Percentiles rank a stretch among this genome's conserved stretches.
Conservation (phyloP, 2,888 invertebrate genomes). For the Agriopis aurantiaria region DNA sequence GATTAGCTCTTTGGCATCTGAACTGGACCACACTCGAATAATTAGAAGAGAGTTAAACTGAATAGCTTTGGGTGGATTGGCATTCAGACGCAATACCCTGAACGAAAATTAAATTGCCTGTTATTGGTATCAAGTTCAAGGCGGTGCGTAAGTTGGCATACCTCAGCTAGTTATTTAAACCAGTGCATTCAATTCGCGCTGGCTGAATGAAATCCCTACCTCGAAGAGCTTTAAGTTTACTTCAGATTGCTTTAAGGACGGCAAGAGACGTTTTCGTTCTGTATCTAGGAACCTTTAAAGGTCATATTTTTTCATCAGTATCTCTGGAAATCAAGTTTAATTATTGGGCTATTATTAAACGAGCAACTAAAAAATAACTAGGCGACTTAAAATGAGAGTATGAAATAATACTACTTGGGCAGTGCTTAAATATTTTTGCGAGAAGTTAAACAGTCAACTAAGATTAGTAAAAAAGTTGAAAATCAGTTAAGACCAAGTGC, state of each 20-base stretch:
- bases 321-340: slow-evolving; percentile 71
- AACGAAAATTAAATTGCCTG: slow-evolving; percentile 50
- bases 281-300: slow-evolving; percentile 73
- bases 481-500: too few relatives aligned
- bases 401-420: too few relatives aligned
- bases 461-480: too few relatives aligned
- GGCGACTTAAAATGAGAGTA: too few relatives aligned
- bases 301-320: slow-evolving; percentile 65
- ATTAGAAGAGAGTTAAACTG: neutral
- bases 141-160: slow-evolving; percentile 52
- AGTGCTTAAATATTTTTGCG: too few relatives aligned
- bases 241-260: slow-evolving; percentile 45
- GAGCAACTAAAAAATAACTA: too few relatives aligned
- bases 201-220: slow-evolving; percentile 43
- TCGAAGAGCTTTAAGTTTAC: slow-evolving; percentile 51
- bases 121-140: slow-evolving; percentile 63
- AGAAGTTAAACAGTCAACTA: too few relatives aligned
- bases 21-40: neutral
- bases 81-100: slow-evolving; percentile 23
- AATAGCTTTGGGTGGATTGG: neutral
- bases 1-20: neutral
- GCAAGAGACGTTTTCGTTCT: slow-evolving; percentile 57
- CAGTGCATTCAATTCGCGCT: slow-evolving; percentile 32
- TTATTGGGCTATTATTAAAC: slow-evolving; percentile 28
- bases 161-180: slow-evolving; percentile 54